A percentile compares a stretch with the other conserved stretches of the same genome.
Conservation (phyloP, 1,140 invertebrate species). For the Archivesica marissinica region DNA sequence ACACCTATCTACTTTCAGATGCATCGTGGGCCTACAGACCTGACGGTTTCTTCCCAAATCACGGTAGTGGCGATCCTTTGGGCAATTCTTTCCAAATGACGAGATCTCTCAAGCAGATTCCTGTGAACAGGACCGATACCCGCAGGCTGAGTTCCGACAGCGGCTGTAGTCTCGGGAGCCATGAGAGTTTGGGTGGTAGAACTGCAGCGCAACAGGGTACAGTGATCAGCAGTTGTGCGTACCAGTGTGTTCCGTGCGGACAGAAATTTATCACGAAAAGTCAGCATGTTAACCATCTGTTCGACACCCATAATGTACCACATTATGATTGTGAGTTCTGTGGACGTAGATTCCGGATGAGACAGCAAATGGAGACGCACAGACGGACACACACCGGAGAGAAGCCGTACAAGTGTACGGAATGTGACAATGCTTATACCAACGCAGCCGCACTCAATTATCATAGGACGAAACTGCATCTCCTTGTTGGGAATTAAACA, state of each 20-base stretch:
- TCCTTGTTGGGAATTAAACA: too few relatives aligned
- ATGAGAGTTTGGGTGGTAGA: not conserved
- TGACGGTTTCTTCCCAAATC: not conserved
- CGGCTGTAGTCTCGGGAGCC: not conserved
- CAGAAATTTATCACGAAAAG: not conserved
- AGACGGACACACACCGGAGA: not conserved
- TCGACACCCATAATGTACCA: not conserved
- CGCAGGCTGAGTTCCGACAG: not conserved
- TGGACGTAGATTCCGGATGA: slow-evolving; percentile 1
- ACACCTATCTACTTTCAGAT: slow-evolving; percentile 10
- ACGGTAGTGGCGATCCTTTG: not conserved
- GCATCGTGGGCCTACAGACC: not conserved
- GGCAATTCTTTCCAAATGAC: not conserved
- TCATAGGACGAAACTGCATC: not conserved
- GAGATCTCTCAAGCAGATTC: not conserved
- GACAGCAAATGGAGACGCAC: not conserved
- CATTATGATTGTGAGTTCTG: not conserved
- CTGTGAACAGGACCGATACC: not conserved
- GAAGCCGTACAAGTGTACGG: slow-evolving; percentile 22
- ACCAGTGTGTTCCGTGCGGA: not conserved
- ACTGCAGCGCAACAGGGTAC: not conserved
- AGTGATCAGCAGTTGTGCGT: not conserved
- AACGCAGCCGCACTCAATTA: not conserved
- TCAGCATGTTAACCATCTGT: not conserved
- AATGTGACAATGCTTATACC: not conserved